Evolutionary conservation across 92 coral and sea anemone genomes (phyloP).

Genomic region (Palythoa grandiflora): DNA sequence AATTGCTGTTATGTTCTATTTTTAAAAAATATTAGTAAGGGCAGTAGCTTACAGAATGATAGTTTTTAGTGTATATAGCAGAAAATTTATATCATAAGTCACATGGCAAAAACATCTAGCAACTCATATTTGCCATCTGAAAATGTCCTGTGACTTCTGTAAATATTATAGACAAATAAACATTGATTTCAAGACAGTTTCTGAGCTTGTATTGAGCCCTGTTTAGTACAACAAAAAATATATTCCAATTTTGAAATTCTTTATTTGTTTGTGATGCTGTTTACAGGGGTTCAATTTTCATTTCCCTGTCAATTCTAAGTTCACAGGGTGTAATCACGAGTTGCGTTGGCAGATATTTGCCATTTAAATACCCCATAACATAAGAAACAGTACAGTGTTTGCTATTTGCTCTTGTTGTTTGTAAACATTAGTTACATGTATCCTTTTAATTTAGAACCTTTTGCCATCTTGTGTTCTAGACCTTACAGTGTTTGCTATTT

Average conservation of each 20-base stretch:
- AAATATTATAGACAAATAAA: constrained; percentile 9
- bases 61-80: not conserved
- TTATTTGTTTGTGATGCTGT: constrained; percentile 1
- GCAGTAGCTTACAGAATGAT: not conserved
- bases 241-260: not conserved
- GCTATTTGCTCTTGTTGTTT: not conserved
- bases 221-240: not conserved
- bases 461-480: too few relatives aligned
- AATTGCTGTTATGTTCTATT: not conserved
- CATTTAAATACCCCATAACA: not conserved
- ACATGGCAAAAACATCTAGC: not conserved
- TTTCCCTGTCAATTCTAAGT: not conserved
- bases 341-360: not conserved
- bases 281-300: not conserved
- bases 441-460: too few relatives aligned
- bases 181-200: not conserved
- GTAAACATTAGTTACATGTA: not conserved
- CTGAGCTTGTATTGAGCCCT: constrained; percentile 1
- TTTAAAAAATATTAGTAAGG: not conserved
- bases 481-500: too few relatives aligned
- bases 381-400: not conserved
- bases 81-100: not conserved
- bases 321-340: not conserved
- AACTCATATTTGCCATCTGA: not conserved
- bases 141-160: not conserved